Conservation (phyloP, 2,888 invertebrate species). For the Luperina testacea region DNA sequence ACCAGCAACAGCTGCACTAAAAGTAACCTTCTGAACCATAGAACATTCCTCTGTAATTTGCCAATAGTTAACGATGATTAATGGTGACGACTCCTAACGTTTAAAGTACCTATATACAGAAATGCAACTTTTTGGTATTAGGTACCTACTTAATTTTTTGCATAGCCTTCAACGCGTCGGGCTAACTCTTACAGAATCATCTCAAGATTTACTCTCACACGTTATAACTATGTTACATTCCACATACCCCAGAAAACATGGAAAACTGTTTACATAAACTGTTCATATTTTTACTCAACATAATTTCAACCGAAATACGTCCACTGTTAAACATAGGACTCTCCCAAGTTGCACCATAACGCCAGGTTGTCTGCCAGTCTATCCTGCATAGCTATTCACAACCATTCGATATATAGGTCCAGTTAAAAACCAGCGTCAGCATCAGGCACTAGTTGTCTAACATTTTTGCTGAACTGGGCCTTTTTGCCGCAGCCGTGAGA, state of each 20-base stretch:
- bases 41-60: conserved; percentile 46
- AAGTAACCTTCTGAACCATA: conserved; percentile 2
- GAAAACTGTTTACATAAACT: neutral
- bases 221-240: neutral
- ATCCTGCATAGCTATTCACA: neutral
- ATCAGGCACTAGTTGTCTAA: no score
- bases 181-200: neutral
- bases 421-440: no score
- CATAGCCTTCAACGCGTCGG: neutral
- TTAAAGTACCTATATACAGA: conserved; percentile 9
- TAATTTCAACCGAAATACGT: neutral
- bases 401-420: neutral
- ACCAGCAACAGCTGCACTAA: neutral
- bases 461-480: no score
- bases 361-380: neutral
- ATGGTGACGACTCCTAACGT: conserved; percentile 40
- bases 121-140: conserved; percentile 30
- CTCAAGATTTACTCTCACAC: conserved; percentile 8
- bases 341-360: no score
- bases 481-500: no score
- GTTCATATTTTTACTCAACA: neutral
- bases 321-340: neutral
- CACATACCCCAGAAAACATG: neutral
- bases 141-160: conserved; percentile 23
- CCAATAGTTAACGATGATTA: conserved; percentile 53